A percentile compares a stretch with the other conserved stretches of the same genome.
phyloP scores from a whole-genome alignment of 1,140 invertebrate genomes.

The Brachionus paranguensis region DNA sequence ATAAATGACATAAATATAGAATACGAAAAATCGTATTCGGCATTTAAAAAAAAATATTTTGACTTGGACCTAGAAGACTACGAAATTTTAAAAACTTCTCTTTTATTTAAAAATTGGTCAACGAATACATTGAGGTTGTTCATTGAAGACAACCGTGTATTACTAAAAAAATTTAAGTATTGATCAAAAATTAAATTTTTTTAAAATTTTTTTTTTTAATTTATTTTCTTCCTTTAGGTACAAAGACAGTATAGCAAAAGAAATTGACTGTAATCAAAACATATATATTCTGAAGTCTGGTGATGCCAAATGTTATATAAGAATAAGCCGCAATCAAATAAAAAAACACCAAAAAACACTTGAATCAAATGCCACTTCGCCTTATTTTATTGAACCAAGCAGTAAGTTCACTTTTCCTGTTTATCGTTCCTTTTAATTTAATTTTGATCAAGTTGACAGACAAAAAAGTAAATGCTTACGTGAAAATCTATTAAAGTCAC shows the following conservation, averaged over 20 bases:
- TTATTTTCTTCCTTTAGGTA: neutral
- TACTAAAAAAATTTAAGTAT: conserved; percentile 33
- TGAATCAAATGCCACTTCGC: neutral
- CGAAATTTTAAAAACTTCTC: conserved; percentile 1
- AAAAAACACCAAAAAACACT: conserved; percentile 36
- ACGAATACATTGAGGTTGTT: neutral
- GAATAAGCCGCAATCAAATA: conserved; percentile 32
- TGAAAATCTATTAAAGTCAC: neutral
- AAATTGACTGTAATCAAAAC: neutral
- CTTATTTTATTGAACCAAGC: neutral
- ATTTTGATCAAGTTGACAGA: conserved; percentile 11
- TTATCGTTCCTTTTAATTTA: neutral
- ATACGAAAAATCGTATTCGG: neutral
- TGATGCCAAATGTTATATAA: neutral
- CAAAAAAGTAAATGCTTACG: conserved; percentile 27
- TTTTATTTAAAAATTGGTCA: conserved; percentile 32
- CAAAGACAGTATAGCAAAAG: conserved; percentile 28
- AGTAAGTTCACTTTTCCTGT: neutral
- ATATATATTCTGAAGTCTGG: conserved; percentile 17
- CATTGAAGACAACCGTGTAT: neutral
- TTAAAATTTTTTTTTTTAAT: neutral
- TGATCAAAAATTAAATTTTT: neutral
- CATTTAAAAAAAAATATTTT: neutral
- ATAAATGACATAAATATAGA: neutral
- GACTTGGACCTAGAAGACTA: neutral